Base-by-base conservation (phyloP, 2,888 invertebrate species). In the Malacosoma neustria region DNA sequence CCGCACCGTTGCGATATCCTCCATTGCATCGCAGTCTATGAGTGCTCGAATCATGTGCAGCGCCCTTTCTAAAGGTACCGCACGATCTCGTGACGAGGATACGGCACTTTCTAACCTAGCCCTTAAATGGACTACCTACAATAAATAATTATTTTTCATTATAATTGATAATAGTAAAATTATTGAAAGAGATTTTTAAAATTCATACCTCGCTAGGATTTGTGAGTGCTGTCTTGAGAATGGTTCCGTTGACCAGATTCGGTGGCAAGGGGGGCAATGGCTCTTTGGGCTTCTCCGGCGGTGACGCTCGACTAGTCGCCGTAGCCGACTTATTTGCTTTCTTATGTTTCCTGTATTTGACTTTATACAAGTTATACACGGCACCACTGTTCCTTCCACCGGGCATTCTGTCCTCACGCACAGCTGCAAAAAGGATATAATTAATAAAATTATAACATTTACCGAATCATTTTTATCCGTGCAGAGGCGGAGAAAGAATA, bases 351-450 rank as follows among this genome's bases (percentile, higher is more conserved):
- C 97, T 97, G 87, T 98, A 98, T 88, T 97, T 98, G 36, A 98
- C 97, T 91, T 99, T 99, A 88, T 99, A 99, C 60, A 98, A 89
- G 82, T 98, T 99, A 82, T 99, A 99, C 44, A 99, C 98, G 48
- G 98, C 98, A 50, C 98, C 98, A 57, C 98, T 98, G 87, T 99
- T 99, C 40, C 99, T 90, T 37, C 99, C 99, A 30, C 99, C 99
- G n/a, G 99, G 99, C 98, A 99, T 99, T 60, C 99, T 90, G 80
- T 99, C 99, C 79, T 99, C 99, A 60, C 99, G 90, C 43, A 99
- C 99, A 66, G 99, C 99, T 97, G 77, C 37, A 61, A 64, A 55
- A 44, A 45, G 45, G 48, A 45, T 32, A 30, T 34, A 38, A 7
- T 14, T 38, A 48, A 37, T 39, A 48, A 44, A 43, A 37, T 40